Conservation (phyloP, 2,888 invertebrate species). For the Lepidocyrtoides sp. region DNA sequence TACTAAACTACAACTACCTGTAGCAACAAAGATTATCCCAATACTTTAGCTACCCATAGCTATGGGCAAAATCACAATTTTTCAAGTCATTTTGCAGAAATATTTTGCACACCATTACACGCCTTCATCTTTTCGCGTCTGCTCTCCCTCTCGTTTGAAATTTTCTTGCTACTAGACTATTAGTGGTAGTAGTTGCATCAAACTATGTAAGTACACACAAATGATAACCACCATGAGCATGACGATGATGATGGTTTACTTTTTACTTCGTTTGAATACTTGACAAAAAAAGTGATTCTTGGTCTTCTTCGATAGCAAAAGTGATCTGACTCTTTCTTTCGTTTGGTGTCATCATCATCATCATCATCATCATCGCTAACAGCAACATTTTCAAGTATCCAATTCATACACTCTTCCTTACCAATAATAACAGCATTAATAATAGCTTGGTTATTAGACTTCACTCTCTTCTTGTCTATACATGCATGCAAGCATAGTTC, state of each 20-base stretch:
- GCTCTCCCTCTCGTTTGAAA: slow-evolving; percentile 37
- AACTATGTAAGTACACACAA: background rate
- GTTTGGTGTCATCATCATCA: background rate
- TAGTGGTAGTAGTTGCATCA: no score
- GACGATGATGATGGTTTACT: slow-evolving; percentile 59
- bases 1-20: background rate
- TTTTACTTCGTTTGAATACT: slow-evolving; percentile 49
- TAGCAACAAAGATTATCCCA: background rate
- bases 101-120: slow-evolving; percentile 3
- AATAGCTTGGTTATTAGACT: no score
- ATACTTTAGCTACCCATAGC: background rate
- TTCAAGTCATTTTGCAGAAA: slow-evolving; percentile 18
- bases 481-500: no score
- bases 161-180: no score
- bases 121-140: background rate
- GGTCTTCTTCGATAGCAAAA: slow-evolving; percentile 57
- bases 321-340: slow-evolving; percentile 53
- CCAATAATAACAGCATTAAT: no score
- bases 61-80: background rate
- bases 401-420: background rate
- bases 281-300: slow-evolving; percentile 24
- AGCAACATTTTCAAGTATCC: background rate
- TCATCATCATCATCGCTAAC: background rate
- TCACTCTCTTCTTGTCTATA: no score
- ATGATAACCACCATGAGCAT: background rate